Evolutionary conservation across 1,140 invertebrate genomes (phyloP).

Genomic region (Metaphire vulgaris): DNA sequence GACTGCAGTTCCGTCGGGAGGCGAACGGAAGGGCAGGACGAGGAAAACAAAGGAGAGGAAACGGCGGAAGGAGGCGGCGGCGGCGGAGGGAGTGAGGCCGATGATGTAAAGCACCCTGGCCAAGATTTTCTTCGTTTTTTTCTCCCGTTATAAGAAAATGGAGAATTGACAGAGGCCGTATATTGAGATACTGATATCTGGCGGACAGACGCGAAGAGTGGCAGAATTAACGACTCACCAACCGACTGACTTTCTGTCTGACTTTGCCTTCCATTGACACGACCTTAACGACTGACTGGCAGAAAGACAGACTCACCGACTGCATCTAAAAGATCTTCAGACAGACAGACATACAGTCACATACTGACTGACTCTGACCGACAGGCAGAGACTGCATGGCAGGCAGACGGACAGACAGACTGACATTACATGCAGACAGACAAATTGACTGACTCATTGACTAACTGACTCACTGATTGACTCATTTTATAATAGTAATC

Average conservation of each 20-base stretch:
- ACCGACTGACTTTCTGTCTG: neutral
- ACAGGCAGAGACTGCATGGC: neutral
- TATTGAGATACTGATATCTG: neutral
- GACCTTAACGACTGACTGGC: neutral
- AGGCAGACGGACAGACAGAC: neutral
- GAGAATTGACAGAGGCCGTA: neutral
- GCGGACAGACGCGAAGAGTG: neutral
- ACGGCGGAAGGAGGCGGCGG: too few species aligned
- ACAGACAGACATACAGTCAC: neutral
- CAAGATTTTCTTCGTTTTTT: neutral
- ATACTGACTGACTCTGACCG: neutral
- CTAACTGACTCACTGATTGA: too few species aligned
- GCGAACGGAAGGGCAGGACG: too few species aligned
- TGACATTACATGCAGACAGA: neutral
- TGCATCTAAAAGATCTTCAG: too few species aligned
- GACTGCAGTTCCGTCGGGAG: too few species aligned
- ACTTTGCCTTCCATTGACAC: too few species aligned
- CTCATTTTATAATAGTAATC: too few species aligned
- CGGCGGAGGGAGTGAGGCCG: too few species aligned
- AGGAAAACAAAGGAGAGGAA: too few species aligned
- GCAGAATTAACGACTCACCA: neutral
- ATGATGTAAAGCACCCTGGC: too few species aligned
- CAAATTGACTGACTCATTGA: too few species aligned
- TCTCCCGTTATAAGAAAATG: neutral
- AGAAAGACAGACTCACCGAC: neutral